Percentiles rank a stretch among this genome's conserved stretches.
Evolutionary conservation across 2,888 invertebrate genomes (phyloP).

Genomic region (Fissipunctia ypsillon): DNA sequence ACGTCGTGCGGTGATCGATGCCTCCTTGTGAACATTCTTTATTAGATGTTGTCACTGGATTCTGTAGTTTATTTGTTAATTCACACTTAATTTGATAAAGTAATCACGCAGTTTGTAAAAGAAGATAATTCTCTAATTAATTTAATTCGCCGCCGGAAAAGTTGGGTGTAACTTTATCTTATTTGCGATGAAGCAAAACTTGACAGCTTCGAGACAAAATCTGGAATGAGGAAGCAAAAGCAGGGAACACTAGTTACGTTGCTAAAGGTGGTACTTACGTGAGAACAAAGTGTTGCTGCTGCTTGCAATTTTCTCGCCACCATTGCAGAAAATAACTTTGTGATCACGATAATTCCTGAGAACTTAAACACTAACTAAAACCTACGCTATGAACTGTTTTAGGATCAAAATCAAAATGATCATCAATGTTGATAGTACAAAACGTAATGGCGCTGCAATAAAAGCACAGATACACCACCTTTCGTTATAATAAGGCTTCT

Average conservation of each 20-base stretch:
- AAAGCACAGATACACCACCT: constrained; percentile 4
- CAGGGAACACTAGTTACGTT: constrained; percentile 26
- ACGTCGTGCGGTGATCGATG: constrained; percentile 62
- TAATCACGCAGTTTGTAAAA: constrained; percentile 34
- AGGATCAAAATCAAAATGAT: constrained; percentile 2
- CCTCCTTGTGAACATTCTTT: constrained; percentile 42
- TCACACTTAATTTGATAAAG: constrained; percentile 50
- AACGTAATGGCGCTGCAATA: constrained; percentile 4
- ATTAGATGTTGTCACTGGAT: constrained; percentile 29
- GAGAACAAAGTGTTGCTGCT: constrained; percentile 33
- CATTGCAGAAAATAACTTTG: constrained; percentile 26
- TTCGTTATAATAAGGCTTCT: constrained; percentile 47
- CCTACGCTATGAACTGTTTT: constrained; percentile 6
- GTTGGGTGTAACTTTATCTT: background rate
- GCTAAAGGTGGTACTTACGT: constrained; percentile 25
- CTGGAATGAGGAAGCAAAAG: constrained; percentile 36
- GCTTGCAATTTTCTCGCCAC: constrained; percentile 29
- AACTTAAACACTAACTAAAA: background rate
- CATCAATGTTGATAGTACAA: background rate
- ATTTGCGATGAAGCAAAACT: constrained; percentile 24
- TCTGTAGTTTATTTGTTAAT: constrained; percentile 50
- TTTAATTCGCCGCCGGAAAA: background rate
- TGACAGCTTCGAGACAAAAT: constrained; percentile 26
- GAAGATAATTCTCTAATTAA: constrained; percentile 29
- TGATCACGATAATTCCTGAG: constrained; percentile 7